Evolutionary conservation across 2,797 vertebrate genomes (phyloP), one percentile per base, ranked within the genome.

Genomic region (Acipenser oxyrinchus): DNA sequence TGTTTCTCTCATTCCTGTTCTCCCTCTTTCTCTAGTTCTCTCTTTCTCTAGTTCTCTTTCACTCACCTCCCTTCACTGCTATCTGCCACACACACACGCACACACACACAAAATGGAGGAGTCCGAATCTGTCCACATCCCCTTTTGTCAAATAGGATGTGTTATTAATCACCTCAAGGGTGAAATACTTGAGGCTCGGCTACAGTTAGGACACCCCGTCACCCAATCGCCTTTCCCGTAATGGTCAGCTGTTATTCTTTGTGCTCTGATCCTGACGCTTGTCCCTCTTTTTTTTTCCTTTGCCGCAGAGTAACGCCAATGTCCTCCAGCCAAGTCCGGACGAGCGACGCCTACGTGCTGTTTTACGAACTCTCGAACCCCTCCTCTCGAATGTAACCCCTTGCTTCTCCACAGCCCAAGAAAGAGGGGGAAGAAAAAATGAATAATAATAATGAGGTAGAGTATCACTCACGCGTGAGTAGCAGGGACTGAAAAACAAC

Each of bases 331-430:
- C 95, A 97, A 75, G 87, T 97, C 50, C 92, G 92, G 77, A 95
- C 91, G 90, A 95, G 92, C 49, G 93, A 95, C 53, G 96, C 95
- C 75, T 99, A 98, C 58, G 86, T 99, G 76, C 92, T 99, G 69
- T 99, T 99, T 89, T 99, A 97, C 0, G 95, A 99, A 81, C 81
- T 95, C 76, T 86, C 88, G 75, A 81, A 84, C 62, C 73, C 91
- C 0, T 88, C 89, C 69, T 89, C 91, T 1, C 91, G 92, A 74
- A 87, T 92, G 87, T 95, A 92, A 85, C 69, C 75, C 23, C 15
- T 51, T 48, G 37, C 81, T 78, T 68, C 77, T 49, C 75, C 0
- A 74, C 71, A 50, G 73, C 74, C 18, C 51, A 73, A 78, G 1
- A 81, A 76, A 64, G 7, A n/a, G 7, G 49, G 49, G 6, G 48